These are phyloP conservation scores for Ardeotis arabs DNA, from an alignment of 2,113 vertebrate species.

Conservation along the genomic window DNA sequence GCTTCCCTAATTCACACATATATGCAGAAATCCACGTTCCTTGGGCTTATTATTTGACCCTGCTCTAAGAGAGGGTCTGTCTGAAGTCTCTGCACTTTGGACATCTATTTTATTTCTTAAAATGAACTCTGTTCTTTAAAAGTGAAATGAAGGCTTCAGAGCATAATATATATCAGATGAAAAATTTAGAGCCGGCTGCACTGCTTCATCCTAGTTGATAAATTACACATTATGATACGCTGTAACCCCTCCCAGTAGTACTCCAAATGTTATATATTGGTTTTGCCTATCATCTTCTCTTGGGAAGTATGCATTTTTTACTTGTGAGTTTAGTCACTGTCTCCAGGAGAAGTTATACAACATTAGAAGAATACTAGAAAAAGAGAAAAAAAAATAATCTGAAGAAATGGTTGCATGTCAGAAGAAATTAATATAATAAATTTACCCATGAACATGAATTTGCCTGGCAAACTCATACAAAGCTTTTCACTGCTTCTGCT, in stretches of 20 bases:
- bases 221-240: not conserved
- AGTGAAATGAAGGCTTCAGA: not conserved
- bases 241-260: not conserved
- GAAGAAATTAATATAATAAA: not conserved
- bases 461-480: not conserved
- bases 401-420: not conserved
- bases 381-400: fast-evolving
- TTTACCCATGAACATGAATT: not conserved
- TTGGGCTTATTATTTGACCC: not conserved
- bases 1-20: not conserved
- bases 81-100: not conserved
- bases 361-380: not conserved
- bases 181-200: not conserved
- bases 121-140: not conserved
- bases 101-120: not conserved
- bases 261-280: not conserved
- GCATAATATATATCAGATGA: not conserved
- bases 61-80: not conserved
- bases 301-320: not conserved
- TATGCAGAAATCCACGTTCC: not conserved
- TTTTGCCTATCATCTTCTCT: not conserved
- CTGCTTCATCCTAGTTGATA: not conserved
- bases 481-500: not conserved
- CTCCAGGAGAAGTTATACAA: not conserved
- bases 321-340: not conserved